Conservation (phyloP, 2,113 vertebrate species). For the Rhea pennata region DNA sequence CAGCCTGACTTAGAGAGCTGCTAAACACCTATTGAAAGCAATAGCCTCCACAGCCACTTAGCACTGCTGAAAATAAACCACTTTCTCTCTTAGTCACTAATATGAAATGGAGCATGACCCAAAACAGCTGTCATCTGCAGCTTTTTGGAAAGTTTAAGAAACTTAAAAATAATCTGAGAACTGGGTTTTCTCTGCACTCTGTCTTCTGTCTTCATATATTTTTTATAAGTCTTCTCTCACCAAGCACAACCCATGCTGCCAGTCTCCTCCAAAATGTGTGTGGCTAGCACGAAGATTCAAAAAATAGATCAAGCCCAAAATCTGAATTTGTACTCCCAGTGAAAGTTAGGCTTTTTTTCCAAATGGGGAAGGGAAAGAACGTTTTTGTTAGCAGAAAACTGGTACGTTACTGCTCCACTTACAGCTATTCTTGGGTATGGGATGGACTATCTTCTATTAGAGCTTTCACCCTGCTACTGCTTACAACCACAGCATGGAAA, state of each 20-base stretch:
- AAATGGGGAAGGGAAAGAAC: not conserved
- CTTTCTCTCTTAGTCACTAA: not conserved
- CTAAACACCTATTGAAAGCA: not conserved
- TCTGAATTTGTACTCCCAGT: not conserved
- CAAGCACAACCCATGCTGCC: not conserved
- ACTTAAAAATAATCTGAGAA: not conserved
- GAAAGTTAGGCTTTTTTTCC: not conserved
- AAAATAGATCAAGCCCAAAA: not conserved
- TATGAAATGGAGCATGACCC: conserved; percentile 5
- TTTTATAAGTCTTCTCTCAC: not conserved
- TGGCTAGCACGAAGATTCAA: not conserved
- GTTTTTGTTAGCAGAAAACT: not conserved
- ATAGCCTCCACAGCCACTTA: not conserved
- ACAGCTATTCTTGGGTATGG: not conserved
- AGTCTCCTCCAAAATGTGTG: not conserved
- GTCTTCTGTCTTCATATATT: not conserved
- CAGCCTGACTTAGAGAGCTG: not conserved
- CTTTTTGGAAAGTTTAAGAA: conserved; percentile 8
- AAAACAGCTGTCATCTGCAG: not conserved
- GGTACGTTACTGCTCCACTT: not conserved
- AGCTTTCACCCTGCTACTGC: not conserved
- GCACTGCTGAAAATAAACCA: conserved; percentile 3
- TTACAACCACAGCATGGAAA: not conserved
- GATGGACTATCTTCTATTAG: not conserved
- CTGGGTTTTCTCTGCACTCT: not conserved